phyloP scores from a whole-genome alignment of 2,888 invertebrate species.

The Rambutsinella grinnellia region DNA sequence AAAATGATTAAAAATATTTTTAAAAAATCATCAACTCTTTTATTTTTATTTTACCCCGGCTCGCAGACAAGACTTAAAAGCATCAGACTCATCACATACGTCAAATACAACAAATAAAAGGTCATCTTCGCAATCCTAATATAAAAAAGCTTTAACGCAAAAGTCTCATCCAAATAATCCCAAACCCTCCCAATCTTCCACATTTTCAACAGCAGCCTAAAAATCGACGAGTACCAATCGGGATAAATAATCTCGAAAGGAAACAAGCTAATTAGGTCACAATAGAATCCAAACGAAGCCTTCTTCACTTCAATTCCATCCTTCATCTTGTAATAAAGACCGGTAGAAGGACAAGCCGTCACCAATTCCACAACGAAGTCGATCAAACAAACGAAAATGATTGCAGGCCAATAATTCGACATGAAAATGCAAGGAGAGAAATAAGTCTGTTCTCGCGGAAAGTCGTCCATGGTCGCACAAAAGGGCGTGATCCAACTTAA shows the following conservation, averaged over 20 bases:
- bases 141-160: slow-evolving; percentile 18
- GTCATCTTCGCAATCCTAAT: slow-evolving; percentile 35
- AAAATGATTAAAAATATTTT: not conserved
- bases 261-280: slow-evolving; percentile 48
- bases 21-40: not conserved
- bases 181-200: slow-evolving; percentile 46
- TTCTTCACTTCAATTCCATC: slow-evolving; percentile 47
- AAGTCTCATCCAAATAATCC: slow-evolving; percentile 35
- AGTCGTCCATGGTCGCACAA: slow-evolving; percentile 38
- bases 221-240: slow-evolving; percentile 4
- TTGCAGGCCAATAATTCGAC: not conserved
- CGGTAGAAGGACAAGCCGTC: slow-evolving; percentile 50
- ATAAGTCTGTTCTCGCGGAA: slow-evolving; percentile 10
- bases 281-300: slow-evolving; percentile 39
- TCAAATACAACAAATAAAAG: slow-evolving; percentile 27
- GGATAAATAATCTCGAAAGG: slow-evolving; percentile 31
- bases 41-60: slow-evolving; percentile 15
- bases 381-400: slow-evolving; percentile 20
- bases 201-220: slow-evolving; percentile 24
- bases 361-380: slow-evolving; percentile 59
- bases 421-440: not conserved
- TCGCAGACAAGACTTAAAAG: slow-evolving; percentile 9
- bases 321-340: slow-evolving; percentile 54
- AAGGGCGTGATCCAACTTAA: slow-evolving; percentile 10
- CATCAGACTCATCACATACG: slow-evolving; percentile 13